These are phyloP conservation scores for Macrobrachium nipponense DNA, from an alignment of 1,140 invertebrate species.

Conservation along the genomic window DNA sequence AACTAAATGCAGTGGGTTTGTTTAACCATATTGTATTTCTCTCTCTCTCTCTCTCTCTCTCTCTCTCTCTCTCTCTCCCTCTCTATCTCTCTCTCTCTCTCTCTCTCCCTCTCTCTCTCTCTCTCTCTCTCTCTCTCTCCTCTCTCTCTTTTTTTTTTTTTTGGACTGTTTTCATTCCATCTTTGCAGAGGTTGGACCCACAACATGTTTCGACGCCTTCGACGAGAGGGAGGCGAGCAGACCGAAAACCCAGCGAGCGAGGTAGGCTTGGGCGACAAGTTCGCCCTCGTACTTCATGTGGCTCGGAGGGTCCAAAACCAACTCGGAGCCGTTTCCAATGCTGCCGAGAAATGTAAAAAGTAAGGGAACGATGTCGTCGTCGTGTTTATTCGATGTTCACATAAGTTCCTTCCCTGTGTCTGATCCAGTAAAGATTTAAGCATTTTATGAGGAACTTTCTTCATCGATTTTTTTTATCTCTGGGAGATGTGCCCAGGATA, in stretches of 20 bases:
- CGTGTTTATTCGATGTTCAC: too few species aligned
- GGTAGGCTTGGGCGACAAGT: conserved; percentile 67
- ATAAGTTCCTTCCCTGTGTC: too few species aligned
- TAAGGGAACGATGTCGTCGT: conserved; percentile 56
- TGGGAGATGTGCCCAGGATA: too few species aligned
- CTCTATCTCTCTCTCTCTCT: neutral
- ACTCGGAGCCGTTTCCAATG: conserved; percentile 68
- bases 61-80: too few species aligned
- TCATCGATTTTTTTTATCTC: conserved; percentile 44
- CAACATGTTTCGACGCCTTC: conserved; percentile 34
- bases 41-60: too few species aligned
- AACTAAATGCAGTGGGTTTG: too few species aligned
- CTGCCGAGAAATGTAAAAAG: conserved; percentile 70
- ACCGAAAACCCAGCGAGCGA: conserved; percentile 65
- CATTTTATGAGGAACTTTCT: neutral
- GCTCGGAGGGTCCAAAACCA: conserved; percentile 70
- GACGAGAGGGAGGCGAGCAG: conserved; percentile 46
- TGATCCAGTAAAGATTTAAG: neutral
- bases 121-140: too few species aligned
- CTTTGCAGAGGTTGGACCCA: conserved; percentile 44
- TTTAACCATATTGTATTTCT: too few species aligned
- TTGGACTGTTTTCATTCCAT: neutral
- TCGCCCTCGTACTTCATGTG: conserved; percentile 69
- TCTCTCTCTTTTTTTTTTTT: neutral
- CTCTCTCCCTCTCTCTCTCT: neutral